Evolutionary conservation across 2,888 invertebrate species (phyloP), one percentile per base, ranked within the genome.

Genomic region (Diaphora mendica): DNA sequence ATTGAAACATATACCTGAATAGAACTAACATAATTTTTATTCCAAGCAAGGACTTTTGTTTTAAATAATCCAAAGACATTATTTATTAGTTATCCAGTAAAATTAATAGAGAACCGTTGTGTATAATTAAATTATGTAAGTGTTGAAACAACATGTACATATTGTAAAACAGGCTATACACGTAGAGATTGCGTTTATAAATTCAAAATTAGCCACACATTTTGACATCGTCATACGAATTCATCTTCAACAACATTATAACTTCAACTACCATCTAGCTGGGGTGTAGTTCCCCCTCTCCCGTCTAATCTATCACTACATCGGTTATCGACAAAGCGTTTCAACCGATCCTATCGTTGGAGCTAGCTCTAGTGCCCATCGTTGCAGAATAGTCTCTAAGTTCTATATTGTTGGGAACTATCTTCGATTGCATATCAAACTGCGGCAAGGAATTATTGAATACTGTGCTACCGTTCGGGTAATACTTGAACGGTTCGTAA

Each of bases 311-410:
- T 62, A 30, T 17, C 64, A 76, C 75, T 74, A 75, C 72, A 80
- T 74, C 69, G 65, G 75, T 72, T 80, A 75, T 82, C 71, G 75
- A 74, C 71, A 77, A 80, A 82, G 75, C 81, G 67, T 64, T 80
- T 64, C 55, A 77, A 77, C 78, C 77, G 71, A 68, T 80, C 78
- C 75, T 74, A 75, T 78, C 66, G 80, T 64, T 17, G 69, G 62
- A 71, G 73, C 72, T 80, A n/a, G n/a, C n/a, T n/a, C n/a, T n/a
- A 68, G 64, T 70, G 74, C 65, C 67, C 77, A 77, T 80, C 73
- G 76, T 65, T 70, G 81, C 78, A 80, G 78, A 72, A 78, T 76
- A 78, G 72, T 72, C 72, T 70, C 72, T 76, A 68, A 82, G 73
- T 80, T 78, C 76, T 68, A 26, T 68, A 76, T 80, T 76, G 78